These are phyloP conservation scores for Branchellion lobata DNA, from an alignment of 2,888 invertebrate genomes.

Conservation along the genomic window DNA sequence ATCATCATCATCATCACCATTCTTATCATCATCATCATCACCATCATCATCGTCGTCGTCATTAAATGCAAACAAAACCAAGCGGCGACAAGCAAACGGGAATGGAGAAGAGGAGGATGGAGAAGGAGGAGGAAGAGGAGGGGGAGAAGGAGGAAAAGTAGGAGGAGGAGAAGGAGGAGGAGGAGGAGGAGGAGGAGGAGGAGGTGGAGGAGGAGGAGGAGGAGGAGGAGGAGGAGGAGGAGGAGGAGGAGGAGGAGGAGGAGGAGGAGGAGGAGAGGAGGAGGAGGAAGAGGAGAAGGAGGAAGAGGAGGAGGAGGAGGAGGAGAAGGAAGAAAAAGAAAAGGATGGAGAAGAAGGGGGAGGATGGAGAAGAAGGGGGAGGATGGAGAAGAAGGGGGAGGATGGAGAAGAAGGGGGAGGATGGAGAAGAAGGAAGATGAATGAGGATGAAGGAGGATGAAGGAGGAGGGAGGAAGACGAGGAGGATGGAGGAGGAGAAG, in stretches of 20 bases:
- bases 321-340: background rate
- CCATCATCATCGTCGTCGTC: slow-evolving; percentile 27
- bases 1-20: slow-evolving; percentile 41
- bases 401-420: too few relatives aligned
- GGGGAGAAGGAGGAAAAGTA: too few relatives aligned
- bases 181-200: background rate
- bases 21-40: slow-evolving; percentile 31
- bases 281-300: background rate
- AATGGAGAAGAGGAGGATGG: slow-evolving; percentile 1
- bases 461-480: too few relatives aligned
- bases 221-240: background rate
- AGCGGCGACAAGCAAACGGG: background rate
- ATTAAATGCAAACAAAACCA: background rate
- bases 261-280: slow-evolving; percentile 6
- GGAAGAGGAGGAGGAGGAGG: background rate
- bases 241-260: background rate
- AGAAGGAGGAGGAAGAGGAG: too few relatives aligned
- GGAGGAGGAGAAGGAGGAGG: too few relatives aligned
- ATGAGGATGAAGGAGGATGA: too few relatives aligned
- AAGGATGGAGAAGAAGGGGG: background rate
- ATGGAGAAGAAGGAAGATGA: too few relatives aligned
- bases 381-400: too few relatives aligned
- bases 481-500: too few relatives aligned
- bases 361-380: too few relatives aligned
- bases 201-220: background rate